Evolutionary conservation across 2,888 invertebrate species (phyloP).

Genomic region (Synanthedon andrenaeformis): DNA sequence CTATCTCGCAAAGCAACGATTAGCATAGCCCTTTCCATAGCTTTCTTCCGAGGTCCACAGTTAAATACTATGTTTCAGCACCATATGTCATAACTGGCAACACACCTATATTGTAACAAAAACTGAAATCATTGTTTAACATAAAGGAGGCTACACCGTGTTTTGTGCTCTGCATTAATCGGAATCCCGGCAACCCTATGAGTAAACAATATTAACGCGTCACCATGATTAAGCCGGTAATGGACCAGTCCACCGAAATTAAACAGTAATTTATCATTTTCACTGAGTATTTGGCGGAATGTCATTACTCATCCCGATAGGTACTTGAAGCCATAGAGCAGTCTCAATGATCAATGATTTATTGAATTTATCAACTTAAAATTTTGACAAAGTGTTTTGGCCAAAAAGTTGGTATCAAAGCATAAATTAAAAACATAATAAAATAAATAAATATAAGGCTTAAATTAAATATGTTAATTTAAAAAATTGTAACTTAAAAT

Average conservation of each 20-base stretch:
- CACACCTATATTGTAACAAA: no score
- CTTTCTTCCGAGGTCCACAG: no score
- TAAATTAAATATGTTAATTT: no score
- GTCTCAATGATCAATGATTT: constrained; percentile 12
- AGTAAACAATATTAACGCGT: constrained; percentile 16
- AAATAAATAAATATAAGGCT: no score
- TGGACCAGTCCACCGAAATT: constrained; percentile 30
- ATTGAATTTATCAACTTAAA: background rate
- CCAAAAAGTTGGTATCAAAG: no score
- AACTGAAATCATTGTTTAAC: no score
- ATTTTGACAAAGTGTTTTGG: background rate
- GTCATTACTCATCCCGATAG: constrained; percentile 42
- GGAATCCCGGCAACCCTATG: constrained; percentile 6
- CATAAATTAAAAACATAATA: no score
- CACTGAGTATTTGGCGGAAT: constrained; percentile 30
- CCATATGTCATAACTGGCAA: no score
- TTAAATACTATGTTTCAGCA: no score
- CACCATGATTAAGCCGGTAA: constrained; percentile 23
- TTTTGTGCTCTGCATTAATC: background rate
- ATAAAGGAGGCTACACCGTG: background rate
- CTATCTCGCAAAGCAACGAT: no score
- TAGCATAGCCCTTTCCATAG: no score
- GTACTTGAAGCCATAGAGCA: constrained; percentile 25
- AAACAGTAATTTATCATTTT: constrained; percentile 47
- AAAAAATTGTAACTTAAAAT: no score